A percentile compares a stretch with the other conserved stretches of the same genome.
These are phyloP conservation scores for Scaptomyza graminum DNA, from an alignment of 1,140 invertebrate genomes.

Conservation along the genomic window DNA sequence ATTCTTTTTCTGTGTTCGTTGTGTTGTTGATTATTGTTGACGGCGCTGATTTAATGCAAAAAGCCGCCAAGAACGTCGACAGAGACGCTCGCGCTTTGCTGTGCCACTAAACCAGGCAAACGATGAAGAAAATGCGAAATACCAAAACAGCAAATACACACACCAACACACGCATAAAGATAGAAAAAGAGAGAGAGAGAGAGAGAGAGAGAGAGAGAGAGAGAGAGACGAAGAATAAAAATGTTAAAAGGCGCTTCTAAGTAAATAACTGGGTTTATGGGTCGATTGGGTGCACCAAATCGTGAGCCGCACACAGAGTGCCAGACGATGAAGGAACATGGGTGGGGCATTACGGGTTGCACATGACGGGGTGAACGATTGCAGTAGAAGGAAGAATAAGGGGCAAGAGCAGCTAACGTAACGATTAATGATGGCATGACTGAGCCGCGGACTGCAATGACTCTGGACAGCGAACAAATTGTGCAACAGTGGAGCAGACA, in stretches of 20 bases:
- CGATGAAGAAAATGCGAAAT: constrained; percentile 45
- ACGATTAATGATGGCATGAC: constrained; percentile 42
- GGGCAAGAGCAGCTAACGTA: background rate
- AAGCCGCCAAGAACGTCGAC: constrained; percentile 54
- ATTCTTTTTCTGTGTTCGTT: constrained; percentile 1
- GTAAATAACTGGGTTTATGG: constrained; percentile 83
- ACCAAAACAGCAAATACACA: constrained; percentile 16
- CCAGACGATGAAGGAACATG: constrained; percentile 8
- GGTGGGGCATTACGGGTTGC: background rate
- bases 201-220: no score
- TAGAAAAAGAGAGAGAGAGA: no score
- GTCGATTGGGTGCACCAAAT: constrained; percentile 83
- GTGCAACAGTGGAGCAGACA: constrained; percentile 9
- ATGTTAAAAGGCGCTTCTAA: constrained; percentile 81
- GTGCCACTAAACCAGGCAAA: constrained; percentile 60
- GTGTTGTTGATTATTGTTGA: constrained; percentile 79
- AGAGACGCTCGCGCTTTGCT: constrained; percentile 18
- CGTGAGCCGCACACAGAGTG: constrained; percentile 68
- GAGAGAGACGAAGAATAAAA: constrained; percentile 34
- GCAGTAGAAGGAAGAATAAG: background rate
- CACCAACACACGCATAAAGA: background rate
- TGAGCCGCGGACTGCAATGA: constrained; percentile 9
- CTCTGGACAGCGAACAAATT: constrained; percentile 4
- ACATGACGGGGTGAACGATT: background rate
- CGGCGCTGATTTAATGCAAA: constrained; percentile 80